Evolutionary conservation across 2,113 vertebrate species (phyloP).

Genomic region (Barnardius zonarius): DNA sequence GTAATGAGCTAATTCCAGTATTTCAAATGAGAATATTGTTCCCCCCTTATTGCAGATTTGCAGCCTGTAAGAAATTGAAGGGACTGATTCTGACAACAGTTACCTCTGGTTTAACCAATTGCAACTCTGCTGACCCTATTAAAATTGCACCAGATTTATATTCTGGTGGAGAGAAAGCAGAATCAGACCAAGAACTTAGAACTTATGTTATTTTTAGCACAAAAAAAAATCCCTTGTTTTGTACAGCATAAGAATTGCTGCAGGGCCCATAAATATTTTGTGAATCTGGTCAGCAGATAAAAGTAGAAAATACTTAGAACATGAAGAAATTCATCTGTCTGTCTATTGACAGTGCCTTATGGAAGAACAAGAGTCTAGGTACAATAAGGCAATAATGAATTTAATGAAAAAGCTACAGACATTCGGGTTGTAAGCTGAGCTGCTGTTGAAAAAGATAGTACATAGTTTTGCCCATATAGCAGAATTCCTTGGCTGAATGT

Average conservation of each 20-base stretch:
- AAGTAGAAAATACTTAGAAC: slow-evolving; percentile 62
- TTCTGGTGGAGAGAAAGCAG: not conserved
- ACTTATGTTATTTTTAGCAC: slow-evolving; percentile 28
- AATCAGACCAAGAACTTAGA: not conserved
- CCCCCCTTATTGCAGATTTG: not conserved
- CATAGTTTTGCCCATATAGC: slow-evolving; percentile 33
- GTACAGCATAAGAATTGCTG: slow-evolving; percentile 55
- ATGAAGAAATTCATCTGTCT: slow-evolving; percentile 66
- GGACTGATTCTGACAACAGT: not conserved
- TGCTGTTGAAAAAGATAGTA: slow-evolving; percentile 42
- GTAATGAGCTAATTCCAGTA: not conserved
- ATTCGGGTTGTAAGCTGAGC: slow-evolving; percentile 54
- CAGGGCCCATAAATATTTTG: slow-evolving; percentile 68
- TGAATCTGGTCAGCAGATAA: slow-evolving; percentile 56
- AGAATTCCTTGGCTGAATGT: slow-evolving; percentile 31
- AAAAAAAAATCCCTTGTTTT: slow-evolving; percentile 34
- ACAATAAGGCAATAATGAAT: slow-evolving; percentile 66
- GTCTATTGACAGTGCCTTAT: slow-evolving; percentile 60
- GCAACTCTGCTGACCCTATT: not conserved
- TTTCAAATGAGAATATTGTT: not conserved
- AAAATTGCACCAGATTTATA: not conserved
- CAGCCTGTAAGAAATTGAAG: not conserved
- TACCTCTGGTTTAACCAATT: not conserved
- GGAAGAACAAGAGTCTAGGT: slow-evolving; percentile 59
- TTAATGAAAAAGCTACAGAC: slow-evolving; percentile 71